Evolutionary conservation across 2,797 vertebrate species (phyloP), one percentile per base, ranked within the genome.

Genomic region (Astyanax mexicanus): DNA sequence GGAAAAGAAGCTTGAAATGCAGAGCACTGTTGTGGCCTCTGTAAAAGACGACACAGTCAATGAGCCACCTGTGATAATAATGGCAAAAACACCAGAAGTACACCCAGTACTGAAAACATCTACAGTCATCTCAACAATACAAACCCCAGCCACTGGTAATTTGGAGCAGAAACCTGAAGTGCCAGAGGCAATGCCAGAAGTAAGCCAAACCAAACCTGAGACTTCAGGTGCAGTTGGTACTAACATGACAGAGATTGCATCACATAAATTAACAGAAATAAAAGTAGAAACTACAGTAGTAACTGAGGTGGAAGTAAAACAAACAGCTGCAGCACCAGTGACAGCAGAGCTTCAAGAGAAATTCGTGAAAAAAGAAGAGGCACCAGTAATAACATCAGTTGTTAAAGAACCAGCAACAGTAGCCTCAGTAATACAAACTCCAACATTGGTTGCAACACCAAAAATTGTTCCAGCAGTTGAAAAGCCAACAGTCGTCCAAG

Each of bases 41-140:
- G 9, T 67, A 25, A 51, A 79, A 70, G 49, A 72, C 38, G 62
- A 60, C 27, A 45, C 27, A 61, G 21, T 47, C 47, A 76, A 38
- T 49, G 42, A 80, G 21, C 15, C 65, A 19, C 7, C 17, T 40
- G 61, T 74, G 21, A 61, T 52, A 45, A 19, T 67, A 68, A 61
- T 23, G 19, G 69, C 69, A 69, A 11, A 68, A 58, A 32, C 47
- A 10, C 40, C 49, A 62, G 21, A 42, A n/a, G n/a, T n/a, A n/a
- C n/a, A n/a, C n/a, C n/a, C n/a, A n/a, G n/a, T n/a, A n/a, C n/a
- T n/a, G n/a, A n/a, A n/a, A n/a, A n/a, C n/a, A n/a, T n/a, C n/a
- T n/a, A n/a, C n/a, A 32, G 44, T 17, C 5, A 9, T 37, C 42
- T 35, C 49, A 73, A 51, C 4, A 32, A 23, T 25, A n/a, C 42